Percentiles rank a stretch among this genome's conserved stretches.
phyloP scores from a whole-genome alignment of 2,797 vertebrate genomes.

The Dromococcyx pavoninus region DNA sequence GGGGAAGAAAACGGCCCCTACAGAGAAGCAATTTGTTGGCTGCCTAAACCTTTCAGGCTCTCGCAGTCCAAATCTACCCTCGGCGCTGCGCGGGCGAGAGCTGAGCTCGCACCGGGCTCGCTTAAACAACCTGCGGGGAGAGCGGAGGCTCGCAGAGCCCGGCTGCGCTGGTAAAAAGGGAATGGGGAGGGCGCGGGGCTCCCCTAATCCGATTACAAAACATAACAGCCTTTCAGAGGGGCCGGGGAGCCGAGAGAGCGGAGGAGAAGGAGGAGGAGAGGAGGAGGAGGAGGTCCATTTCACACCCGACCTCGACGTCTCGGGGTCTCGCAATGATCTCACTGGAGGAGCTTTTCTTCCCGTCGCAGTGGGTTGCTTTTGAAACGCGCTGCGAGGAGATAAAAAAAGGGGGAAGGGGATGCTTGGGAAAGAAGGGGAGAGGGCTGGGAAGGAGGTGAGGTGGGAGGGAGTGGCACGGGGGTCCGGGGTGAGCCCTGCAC shows the following conservation, averaged over 20 bases:
- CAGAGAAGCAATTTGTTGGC: slow-evolving; percentile 74
- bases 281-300: neutral
- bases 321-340: slow-evolving; percentile 50
- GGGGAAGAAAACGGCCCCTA: slow-evolving; percentile 68
- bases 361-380: neutral
- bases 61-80: neutral
- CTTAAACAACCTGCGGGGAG: neutral
- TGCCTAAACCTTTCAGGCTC: slow-evolving; percentile 67
- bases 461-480: neutral
- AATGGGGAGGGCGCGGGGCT: neutral
- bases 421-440: slow-evolving; percentile 18
- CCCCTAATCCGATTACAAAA: slow-evolving; percentile 61
- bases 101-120: neutral
- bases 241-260: neutral
- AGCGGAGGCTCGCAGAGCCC: neutral
- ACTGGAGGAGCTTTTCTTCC: slow-evolving; percentile 38
- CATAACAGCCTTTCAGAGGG: slow-evolving; percentile 40
- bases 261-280: neutral
- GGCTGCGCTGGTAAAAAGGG: neutral
- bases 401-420: neutral
- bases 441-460: neutral
- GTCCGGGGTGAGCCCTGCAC: neutral
- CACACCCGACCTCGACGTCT: neutral
- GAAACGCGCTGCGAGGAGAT: neutral
- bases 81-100: neutral